phyloP scores from a whole-genome alignment of 1,140 invertebrate species.

The Heliothis virescens region DNA sequence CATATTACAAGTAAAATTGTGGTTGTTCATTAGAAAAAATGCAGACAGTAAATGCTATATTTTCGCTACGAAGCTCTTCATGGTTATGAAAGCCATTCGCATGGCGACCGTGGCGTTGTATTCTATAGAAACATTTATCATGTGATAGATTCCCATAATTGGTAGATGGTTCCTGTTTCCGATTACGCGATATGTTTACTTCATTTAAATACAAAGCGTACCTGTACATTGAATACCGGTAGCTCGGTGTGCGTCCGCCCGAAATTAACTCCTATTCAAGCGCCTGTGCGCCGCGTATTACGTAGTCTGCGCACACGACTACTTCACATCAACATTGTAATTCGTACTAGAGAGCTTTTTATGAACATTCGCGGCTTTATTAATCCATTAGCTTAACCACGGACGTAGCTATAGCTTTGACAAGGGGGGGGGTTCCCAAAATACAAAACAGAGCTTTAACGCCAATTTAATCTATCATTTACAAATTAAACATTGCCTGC shows the following conservation, averaged over 20 bases:
- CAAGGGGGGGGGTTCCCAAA: no score
- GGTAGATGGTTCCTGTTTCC: slow-evolving; percentile 76
- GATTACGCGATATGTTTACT: slow-evolving; percentile 62
- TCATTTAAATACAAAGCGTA: slow-evolving; percentile 78
- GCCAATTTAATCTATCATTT: no score
- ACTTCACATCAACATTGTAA: slow-evolving; percentile 28
- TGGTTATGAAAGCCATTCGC: not conserved
- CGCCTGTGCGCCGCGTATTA: slow-evolving; percentile 44
- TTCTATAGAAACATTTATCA: slow-evolving; percentile 45
- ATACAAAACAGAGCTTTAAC: no score
- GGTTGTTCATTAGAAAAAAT: not conserved
- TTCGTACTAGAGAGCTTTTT: slow-evolving; percentile 24
- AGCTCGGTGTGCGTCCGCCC: slow-evolving; percentile 58
- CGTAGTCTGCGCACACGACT: slow-evolving; percentile 21
- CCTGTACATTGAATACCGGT: slow-evolving; percentile 62
- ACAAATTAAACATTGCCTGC: no score
- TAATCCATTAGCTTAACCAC: slow-evolving; percentile 22
- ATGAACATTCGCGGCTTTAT: slow-evolving; percentile 26
- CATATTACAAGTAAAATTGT: slow-evolving; percentile 11
- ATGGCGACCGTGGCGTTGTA: slow-evolving; percentile 37
- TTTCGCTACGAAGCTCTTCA: not conserved
- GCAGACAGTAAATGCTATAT: not conserved
- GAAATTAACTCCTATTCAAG: slow-evolving; percentile 50
- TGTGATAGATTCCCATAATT: slow-evolving; percentile 56
- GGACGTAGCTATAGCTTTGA: no score